A percentile compares a stretch with the other conserved stretches of the same genome.
These are phyloP conservation scores for Parasteatoda lunata DNA, from an alignment of 2,888 invertebrate genomes.

Conservation along the genomic window DNA sequence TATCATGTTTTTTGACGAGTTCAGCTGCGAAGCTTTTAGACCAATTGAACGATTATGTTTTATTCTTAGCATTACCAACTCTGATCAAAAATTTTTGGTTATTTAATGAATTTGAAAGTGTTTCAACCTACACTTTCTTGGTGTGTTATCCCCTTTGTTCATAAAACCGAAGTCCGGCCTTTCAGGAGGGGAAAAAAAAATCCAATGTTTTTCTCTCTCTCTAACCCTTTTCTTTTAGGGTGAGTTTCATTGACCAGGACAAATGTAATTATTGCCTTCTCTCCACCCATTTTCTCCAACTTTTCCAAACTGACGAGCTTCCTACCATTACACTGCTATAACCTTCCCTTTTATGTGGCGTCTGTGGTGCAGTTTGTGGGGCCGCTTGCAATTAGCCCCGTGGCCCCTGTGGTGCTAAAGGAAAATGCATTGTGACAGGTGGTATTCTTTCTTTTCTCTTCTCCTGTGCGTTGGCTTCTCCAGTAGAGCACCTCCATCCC, in stretches of 20 bases:
- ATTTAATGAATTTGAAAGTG: too few species aligned
- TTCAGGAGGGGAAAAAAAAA: constrained; percentile 34
- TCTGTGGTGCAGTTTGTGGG: constrained; percentile 58
- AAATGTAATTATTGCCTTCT: constrained; percentile 61
- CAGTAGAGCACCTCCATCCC: constrained; percentile 16
- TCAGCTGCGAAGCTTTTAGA: too few species aligned
- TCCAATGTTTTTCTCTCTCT: constrained; percentile 44
- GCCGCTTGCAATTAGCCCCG: constrained; percentile 59
- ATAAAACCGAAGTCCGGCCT: background rate
- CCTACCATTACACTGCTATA: constrained; percentile 57
- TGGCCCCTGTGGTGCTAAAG: constrained; percentile 52
- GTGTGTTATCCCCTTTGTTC: too few species aligned
- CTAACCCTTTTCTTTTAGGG: constrained; percentile 26
- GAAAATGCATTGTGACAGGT: constrained; percentile 63
- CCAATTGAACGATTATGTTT: too few species aligned
- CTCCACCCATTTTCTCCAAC: constrained; percentile 17
- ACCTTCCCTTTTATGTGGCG: constrained; percentile 58
- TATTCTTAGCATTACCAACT: too few species aligned
- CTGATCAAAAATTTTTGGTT: too few species aligned
- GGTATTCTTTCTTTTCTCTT: constrained; percentile 43
- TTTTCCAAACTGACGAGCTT: constrained; percentile 56
- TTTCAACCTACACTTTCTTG: too few species aligned
- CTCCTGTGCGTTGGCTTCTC: background rate
- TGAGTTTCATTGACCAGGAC: constrained; percentile 60
- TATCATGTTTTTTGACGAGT: too few species aligned